Base-by-base conservation (phyloP, 2,888 invertebrate genomes). In the Spilosoma lubricipeda region DNA sequence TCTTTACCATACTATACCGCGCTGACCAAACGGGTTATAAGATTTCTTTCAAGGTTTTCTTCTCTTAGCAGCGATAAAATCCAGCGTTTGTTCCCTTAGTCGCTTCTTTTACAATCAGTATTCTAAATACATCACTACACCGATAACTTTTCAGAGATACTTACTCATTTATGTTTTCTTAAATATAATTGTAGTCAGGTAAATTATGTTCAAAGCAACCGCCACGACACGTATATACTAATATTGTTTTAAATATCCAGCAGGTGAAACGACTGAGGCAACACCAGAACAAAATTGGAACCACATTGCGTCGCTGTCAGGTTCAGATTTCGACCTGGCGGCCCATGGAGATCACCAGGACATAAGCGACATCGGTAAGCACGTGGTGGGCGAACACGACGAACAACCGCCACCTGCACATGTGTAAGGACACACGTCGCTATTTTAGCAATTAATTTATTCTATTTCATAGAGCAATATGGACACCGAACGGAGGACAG, bases 251-350 rank as follows among this genome's bases (percentile, higher is more conserved):
- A 18, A 76, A 80, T 78, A 66, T 64, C 7, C 59, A 59, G 78
- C 88, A 91, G 92, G 89, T 80, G 90, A 92, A 11, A 73, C 73
- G 27, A 65, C 65, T 15, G 76, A 71, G 23, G 69, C 39, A 27
- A 78, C 85, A 18, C 86, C 88, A 2, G 94, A 92, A 72, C 86
- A 92, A 0, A 91, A 92, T 72, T 96, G 96, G 96, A 95, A 96
- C 86, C 94, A 96, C 80, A 93, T 96, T 65, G 94, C 93, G 33
- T 96, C 97, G 8, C 89, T 97, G 48, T 96, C 97, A 0, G 96
- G 96, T 71, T 96, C 97, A 1, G 97, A 97, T 84, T 97, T 97
- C 89, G 97, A 97, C 90, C 93, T 97, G 76, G 96, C 97, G 71
- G 93, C 97, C 13, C 97, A 97, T 86, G 94, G 93, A 1, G 91